A percentile compares a stretch with the other conserved stretches of the same genome.
phyloP scores from a whole-genome alignment of 2,888 invertebrate species.

The Cryptocephalus primarius region DNA sequence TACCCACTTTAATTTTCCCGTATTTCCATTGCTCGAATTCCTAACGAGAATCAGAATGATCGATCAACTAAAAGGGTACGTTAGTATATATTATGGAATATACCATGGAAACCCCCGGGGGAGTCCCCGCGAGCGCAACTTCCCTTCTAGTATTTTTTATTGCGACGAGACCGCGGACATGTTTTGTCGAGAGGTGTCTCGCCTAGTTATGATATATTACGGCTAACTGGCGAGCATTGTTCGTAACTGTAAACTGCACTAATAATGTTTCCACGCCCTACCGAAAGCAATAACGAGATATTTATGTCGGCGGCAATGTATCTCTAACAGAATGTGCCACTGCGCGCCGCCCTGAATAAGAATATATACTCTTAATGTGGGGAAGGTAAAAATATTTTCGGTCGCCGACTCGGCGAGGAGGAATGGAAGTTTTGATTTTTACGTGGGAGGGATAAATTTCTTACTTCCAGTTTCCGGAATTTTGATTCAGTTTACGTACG shows the following conservation, averaged over 20 bases:
- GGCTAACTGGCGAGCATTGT: constrained; percentile 17
- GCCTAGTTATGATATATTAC: constrained; percentile 17
- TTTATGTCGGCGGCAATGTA: constrained; percentile 7
- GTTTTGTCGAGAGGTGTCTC: constrained; percentile 17
- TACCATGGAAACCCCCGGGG: too few species aligned
- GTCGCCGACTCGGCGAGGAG: too few species aligned
- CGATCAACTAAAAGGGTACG: too few species aligned
- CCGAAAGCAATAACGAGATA: constrained; percentile 7
- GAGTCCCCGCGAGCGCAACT: too few species aligned
- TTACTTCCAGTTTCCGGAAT: too few species aligned
- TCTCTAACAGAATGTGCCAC: constrained; percentile 3
- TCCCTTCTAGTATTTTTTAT: background rate
- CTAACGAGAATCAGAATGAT: too few species aligned
- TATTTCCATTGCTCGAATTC: too few species aligned
- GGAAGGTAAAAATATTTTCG: background rate
- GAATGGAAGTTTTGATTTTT: too few species aligned
- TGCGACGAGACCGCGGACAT: constrained; percentile 6
- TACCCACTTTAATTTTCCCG: too few species aligned
- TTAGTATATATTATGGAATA: too few species aligned
- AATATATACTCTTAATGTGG: background rate
- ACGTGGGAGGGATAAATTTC: too few species aligned
- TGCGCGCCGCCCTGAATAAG: background rate
- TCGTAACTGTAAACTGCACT: constrained; percentile 18
- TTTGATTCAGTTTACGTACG: too few species aligned
- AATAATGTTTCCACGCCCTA: constrained; percentile 9